phyloP scores from a whole-genome alignment of 2,797 vertebrate species.

The Sparus aurata region DNA sequence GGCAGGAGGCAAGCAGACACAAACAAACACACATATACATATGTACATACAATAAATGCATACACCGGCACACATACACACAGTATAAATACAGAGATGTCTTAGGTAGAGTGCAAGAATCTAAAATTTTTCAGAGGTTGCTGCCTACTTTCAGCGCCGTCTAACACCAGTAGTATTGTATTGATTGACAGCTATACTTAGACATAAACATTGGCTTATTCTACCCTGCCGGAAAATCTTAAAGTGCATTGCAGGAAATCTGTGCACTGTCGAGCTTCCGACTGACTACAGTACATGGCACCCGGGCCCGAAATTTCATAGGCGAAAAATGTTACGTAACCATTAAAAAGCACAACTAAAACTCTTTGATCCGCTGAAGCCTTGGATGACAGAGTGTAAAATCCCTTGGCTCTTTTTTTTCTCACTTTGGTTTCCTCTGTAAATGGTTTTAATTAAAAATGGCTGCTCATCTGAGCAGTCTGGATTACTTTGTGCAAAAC shows the following conservation, averaged over 20 bases:
- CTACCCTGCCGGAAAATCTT: slow-evolving; percentile 49
- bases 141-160: slow-evolving; percentile 43
- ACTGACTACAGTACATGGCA: slow-evolving; percentile 25
- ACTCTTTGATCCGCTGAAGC: slow-evolving; percentile 74
- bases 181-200: slow-evolving; percentile 68
- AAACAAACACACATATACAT: slow-evolving; percentile 65
- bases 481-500: slow-evolving; percentile 70
- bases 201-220: slow-evolving; percentile 54
- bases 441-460: slow-evolving; percentile 85
- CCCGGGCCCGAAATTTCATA: slow-evolving; percentile 59
- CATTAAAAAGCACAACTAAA: slow-evolving; percentile 76
- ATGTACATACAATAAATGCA: slow-evolving; percentile 43
- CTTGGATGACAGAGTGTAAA: slow-evolving; percentile 75
- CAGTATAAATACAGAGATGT: slow-evolving; percentile 8
- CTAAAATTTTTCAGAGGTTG: slow-evolving; percentile 20
- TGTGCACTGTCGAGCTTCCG: slow-evolving; percentile 36
- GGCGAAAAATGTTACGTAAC: slow-evolving; percentile 73
- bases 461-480: slow-evolving; percentile 71
- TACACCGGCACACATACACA: slow-evolving; percentile 1
- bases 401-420: slow-evolving; percentile 71
- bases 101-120: slow-evolving; percentile 26
- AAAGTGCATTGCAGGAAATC: slow-evolving; percentile 52
- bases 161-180: slow-evolving; percentile 56
- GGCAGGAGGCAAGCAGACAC: slow-evolving; percentile 57
- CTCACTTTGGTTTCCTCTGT: slow-evolving; percentile 74